Base-by-base conservation (phyloP, 1,140 invertebrate genomes). In the Hyles vespertilio region DNA sequence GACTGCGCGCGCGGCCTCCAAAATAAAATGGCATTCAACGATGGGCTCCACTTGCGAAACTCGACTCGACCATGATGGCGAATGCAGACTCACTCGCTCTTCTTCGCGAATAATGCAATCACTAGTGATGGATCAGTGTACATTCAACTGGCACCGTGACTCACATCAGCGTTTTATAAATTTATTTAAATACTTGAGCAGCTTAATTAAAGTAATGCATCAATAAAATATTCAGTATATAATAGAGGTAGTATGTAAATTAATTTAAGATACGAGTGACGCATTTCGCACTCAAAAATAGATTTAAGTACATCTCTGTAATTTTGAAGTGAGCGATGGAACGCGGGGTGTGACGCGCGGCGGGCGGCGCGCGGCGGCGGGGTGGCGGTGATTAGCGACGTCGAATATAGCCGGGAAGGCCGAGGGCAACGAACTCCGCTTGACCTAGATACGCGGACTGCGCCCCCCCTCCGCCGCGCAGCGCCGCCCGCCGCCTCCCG, bases 371-470 rank as follows among this genome's bases (percentile, higher is more conserved):
- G 48, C 58, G 46, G 59, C 57, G 53, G 69, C 58, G 65, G 58
- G 60, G 59, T 36, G 59, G 74, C 63, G 72, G 75, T 76, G 76
- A 81, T 83, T 85, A 81, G 77, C 75, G 81, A 78, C 76, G 79
- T 82, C 81, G 75, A 87, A 89, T 89, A 87, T 89, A 89, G 83
- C 74, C 72, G 84, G 86, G 88, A 90, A 89, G 88, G 87, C 88
- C 88, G 86, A 84, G 88, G 80, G 84, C 86, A 87, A 89, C 84
- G 88, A 89, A 89, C 86, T 89, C 79, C 72, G 84, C 80, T 79
- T 89, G 88, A 89, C 88, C 88, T 71, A 90, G 85, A 89, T 90
- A 67, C 67, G 70, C 71, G 59, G 56, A 53, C 57, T 53, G 53
- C 61, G 48, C 69, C 72, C 63, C 68, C 50, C 65, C 43, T 63